Conservation (phyloP, 2,888 invertebrate species). For the Melangyna quadrimaculata region DNA sequence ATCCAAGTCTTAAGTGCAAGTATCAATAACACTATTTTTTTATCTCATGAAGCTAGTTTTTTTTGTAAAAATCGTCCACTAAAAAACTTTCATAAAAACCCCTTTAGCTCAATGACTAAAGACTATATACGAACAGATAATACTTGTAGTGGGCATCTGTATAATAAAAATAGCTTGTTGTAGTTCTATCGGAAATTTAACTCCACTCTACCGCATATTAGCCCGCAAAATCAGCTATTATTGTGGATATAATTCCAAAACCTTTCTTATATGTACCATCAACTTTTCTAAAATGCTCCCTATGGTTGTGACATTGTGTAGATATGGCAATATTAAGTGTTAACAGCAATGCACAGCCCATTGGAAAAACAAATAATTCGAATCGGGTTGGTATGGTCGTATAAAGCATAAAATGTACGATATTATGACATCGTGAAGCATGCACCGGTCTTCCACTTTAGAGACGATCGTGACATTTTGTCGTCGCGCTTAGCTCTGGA, state of each 20-base stretch:
- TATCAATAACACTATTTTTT: too few species aligned
- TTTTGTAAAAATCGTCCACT: too few species aligned
- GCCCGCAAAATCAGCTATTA: constrained; percentile 41
- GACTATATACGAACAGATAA: too few species aligned
- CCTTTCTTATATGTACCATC: constrained; percentile 11
- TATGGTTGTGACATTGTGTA: background rate
- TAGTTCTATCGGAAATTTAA: constrained; percentile 19
- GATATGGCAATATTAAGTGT: background rate
- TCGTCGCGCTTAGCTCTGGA: constrained; percentile 31
- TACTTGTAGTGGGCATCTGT: too few species aligned
- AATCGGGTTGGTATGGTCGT: constrained; percentile 37
- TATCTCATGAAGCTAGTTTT: too few species aligned
- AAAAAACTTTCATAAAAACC: too few species aligned
- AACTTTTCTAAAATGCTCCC: constrained; percentile 12
- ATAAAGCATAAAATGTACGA: constrained; percentile 69
- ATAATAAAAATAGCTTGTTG: constrained; percentile 3
- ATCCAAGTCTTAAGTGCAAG: too few species aligned
- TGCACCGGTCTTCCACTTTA: constrained; percentile 42
- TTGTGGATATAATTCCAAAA: constrained; percentile 32
- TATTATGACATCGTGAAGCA: constrained; percentile 68
- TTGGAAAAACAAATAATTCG: background rate
- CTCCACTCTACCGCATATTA: background rate
- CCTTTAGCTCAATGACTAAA: too few species aligned
- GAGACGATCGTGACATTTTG: constrained; percentile 64
- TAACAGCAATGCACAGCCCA: constrained; percentile 47